These are phyloP conservation scores for Megaceryle maxima DNA, from an alignment of 2,113 vertebrate species.

Conservation along the genomic window DNA sequence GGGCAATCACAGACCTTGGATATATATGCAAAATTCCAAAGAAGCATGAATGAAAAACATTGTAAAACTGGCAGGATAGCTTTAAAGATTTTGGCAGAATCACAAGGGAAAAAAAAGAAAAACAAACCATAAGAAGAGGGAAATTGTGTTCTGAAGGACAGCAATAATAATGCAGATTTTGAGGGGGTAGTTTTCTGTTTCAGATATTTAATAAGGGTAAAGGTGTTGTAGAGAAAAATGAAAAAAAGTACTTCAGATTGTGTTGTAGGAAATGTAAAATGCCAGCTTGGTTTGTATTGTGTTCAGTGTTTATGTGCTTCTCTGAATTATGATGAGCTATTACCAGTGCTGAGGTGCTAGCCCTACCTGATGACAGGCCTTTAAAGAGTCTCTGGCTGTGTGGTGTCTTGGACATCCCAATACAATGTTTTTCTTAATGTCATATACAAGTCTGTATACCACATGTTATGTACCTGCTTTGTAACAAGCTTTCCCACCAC, in stretches of 20 bases:
- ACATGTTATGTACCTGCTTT: background rate
- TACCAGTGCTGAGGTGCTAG: background rate
- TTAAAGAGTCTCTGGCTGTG: background rate
- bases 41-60: background rate
- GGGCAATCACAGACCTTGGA: background rate
- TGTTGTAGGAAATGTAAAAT: background rate
- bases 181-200: background rate
- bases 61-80: background rate
- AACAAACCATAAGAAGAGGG: background rate
- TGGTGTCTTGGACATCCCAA: background rate
- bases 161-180: background rate
- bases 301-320: background rate
- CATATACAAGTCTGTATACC: background rate
- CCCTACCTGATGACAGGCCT: background rate
- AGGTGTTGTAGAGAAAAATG: background rate
- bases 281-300: background rate
- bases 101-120: accelerated
- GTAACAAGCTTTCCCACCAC: background rate
- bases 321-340: background rate
- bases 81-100: background rate
- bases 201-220: background rate
- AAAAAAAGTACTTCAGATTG: background rate
- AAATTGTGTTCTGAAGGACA: background rate
- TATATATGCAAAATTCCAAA: background rate
- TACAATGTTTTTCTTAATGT: background rate